Percentiles rank a stretch among this genome's conserved stretches.
These are phyloP conservation scores for Lepidurus couesii DNA, from an alignment of 1,140 invertebrate genomes.

Conservation along the genomic window DNA sequence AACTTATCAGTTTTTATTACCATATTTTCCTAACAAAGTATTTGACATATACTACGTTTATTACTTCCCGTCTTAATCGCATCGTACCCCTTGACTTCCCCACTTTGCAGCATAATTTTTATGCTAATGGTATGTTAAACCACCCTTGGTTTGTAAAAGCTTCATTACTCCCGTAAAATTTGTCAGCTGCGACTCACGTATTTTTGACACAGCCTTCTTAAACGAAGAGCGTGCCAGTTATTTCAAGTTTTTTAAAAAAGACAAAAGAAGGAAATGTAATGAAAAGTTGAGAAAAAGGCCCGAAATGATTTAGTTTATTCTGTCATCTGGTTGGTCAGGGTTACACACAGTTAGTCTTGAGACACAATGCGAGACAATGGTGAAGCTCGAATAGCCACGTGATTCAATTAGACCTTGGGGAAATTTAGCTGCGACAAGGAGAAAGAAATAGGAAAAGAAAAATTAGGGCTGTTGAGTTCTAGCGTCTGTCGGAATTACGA, in stretches of 20 bases:
- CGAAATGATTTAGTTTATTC: neutral
- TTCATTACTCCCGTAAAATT: neutral
- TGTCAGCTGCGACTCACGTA: neutral
- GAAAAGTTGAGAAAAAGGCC: neutral
- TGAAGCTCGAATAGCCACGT: neutral
- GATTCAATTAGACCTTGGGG: conserved; percentile 13
- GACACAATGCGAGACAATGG: neutral
- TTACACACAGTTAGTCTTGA: neutral
- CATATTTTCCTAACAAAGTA: too few relatives aligned
- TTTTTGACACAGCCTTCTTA: neutral
- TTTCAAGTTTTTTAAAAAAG: neutral
- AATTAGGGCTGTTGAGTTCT: neutral
- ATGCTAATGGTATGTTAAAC: too few relatives aligned
- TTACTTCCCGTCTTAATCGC: too few relatives aligned
- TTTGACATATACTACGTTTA: too few relatives aligned
- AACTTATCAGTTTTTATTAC: too few relatives aligned
- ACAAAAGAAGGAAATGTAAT: neutral
- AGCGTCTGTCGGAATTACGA: neutral
- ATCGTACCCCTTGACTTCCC: too few relatives aligned
- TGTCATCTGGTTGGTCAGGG: neutral
- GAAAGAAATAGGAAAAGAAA: neutral
- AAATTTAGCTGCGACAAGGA: neutral
- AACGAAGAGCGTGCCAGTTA: neutral
- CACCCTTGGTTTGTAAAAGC: neutral
- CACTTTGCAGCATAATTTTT: too few relatives aligned